Percentiles rank a stretch among this genome's conserved stretches.
Conservation (phyloP, 2,888 invertebrate genomes). For the Dicycla oo region DNA sequence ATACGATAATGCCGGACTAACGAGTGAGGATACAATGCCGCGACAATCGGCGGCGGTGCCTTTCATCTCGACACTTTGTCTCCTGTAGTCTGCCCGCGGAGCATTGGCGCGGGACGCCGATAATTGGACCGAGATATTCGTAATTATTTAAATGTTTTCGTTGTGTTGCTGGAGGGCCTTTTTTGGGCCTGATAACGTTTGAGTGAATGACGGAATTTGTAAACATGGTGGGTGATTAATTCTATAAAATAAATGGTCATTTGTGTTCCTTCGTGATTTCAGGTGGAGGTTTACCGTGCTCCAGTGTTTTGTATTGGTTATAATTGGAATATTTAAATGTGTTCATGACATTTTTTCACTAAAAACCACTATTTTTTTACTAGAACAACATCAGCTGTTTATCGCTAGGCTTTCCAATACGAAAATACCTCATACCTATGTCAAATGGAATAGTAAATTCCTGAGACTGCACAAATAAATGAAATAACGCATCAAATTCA, state of each 20-base stretch:
- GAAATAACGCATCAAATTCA: constrained; percentile 3
- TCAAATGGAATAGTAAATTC: neutral
- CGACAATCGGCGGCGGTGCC: constrained; percentile 88
- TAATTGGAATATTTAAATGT: neutral
- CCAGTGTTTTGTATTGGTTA: neutral
- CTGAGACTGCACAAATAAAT: neutral
- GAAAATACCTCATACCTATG: rapidly evolving
- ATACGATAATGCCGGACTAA: constrained; percentile 88
- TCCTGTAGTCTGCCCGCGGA: constrained; percentile 71
- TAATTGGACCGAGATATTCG: constrained; percentile 67
- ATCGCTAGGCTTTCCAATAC: neutral
- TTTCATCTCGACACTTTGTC: constrained; percentile 90
- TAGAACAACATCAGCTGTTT: too few species aligned
- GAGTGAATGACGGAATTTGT: constrained; percentile 58
- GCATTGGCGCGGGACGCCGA: constrained; percentile 65
- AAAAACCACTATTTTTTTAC: too few species aligned
- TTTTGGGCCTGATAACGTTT: constrained; percentile 55
- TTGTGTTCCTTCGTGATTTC: constrained; percentile 3
- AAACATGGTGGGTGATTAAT: constrained; percentile 52
- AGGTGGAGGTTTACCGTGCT: constrained; percentile 11
- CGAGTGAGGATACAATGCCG: constrained; percentile 89
- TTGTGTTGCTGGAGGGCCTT: constrained; percentile 48
- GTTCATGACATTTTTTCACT: neutral
- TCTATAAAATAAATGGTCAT: constrained; percentile 43
- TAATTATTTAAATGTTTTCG: constrained; percentile 63